Base-by-base conservation (phyloP, 2,797 vertebrate species). In the Brachymystax lenok region DNA sequence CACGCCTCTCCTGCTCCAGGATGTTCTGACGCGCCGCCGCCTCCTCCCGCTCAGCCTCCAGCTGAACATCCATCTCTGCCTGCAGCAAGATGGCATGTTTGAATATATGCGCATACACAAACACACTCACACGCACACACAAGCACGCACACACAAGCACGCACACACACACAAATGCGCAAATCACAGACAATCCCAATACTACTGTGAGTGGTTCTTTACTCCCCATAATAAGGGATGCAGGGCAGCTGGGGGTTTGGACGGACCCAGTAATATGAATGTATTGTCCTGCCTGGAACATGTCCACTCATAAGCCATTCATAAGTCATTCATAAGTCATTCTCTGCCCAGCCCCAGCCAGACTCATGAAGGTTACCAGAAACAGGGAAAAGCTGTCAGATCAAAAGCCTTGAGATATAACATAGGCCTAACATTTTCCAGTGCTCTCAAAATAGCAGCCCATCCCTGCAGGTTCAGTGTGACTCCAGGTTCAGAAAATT, bases 1-100 rank as follows among this genome's bases (percentile, higher is more conserved):
- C 98, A 67, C 98, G 85, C 33, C 97, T 93, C 75, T 99, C 98
- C 91, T 99, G 98, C 72, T 98, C 97, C 84, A 96, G 92, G 5
- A 98, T 86, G 0, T 95, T 83, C 91, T 99, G 96, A 1, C 96
- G 96, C n/a, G 95, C 87, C 0, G 90, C 89, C 7, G 96, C 96
- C 83, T 97, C 96, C 89, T 98, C 96, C 0, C 94, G 90, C 77
- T 98, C 96, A 0, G 82, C 91, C 77, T 94, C 93, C 76, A 99
- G 88, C 92, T 99, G 97, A 66, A 83, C 81, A 88, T 98, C 97
- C 93, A 99, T 95, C 92, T 98, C 97, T 83, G 91, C 89, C 98
- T 99, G 82, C 61, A 76, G 35, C 70, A 54, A 73, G 28, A 14
- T 30, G 52, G 54, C 71, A 5, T 33, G 33, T 24, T 8, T 17